phyloP scores from a whole-genome alignment of 2,113 vertebrate genomes.

The Irena cyanogastra region DNA sequence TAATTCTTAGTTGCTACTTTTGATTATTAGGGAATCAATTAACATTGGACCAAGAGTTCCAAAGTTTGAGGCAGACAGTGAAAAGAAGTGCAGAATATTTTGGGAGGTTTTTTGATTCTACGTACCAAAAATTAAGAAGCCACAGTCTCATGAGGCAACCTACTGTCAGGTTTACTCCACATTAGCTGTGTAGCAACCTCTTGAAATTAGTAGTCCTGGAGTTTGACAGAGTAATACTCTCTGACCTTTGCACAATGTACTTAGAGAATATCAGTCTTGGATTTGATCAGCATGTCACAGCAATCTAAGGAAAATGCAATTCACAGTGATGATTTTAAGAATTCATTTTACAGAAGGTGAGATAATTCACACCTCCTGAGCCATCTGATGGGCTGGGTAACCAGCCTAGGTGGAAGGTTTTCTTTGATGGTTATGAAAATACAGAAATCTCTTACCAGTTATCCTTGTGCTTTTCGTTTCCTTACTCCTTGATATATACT shows the following conservation, averaged over 20 bases:
- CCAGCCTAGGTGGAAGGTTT: background rate
- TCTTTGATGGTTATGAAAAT: background rate
- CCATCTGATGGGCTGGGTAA: background rate
- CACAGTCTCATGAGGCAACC: background rate
- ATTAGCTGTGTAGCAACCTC: background rate
- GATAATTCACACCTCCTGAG: background rate
- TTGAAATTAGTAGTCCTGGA: background rate
- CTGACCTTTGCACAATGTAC: background rate
- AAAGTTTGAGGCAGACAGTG: background rate
- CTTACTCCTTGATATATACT: background rate
- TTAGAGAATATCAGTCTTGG: background rate
- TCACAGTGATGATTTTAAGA: background rate
- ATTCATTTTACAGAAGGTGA: background rate
- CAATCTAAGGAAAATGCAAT: background rate
- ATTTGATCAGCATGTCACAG: background rate
- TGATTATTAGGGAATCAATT: background rate
- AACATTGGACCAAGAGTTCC: background rate
- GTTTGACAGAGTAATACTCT: background rate
- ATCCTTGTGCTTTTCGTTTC: background rate
- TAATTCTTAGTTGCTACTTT: background rate
- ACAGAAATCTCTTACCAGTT: background rate
- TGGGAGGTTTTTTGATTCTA: background rate
- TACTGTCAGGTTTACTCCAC: background rate
- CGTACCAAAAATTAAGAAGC: background rate
- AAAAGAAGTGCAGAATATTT: background rate